Evolutionary conservation across 2,113 vertebrate genomes (phyloP), one percentile per base, ranked within the genome.

Genomic region (Indicator indicator): DNA sequence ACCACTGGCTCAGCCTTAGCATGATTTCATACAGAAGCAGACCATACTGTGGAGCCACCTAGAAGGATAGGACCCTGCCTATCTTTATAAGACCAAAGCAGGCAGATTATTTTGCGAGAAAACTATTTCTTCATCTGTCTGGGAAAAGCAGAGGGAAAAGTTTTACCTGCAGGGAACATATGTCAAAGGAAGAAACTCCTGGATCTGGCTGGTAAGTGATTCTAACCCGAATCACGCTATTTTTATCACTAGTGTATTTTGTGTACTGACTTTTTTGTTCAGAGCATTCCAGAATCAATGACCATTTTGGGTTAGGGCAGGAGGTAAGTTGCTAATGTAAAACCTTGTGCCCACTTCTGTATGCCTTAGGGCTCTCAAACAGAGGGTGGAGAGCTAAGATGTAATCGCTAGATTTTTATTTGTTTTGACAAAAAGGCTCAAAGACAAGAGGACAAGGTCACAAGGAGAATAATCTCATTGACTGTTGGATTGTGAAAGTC

Each of bases 21-120:
- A 58, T 86, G 91, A 94, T 88, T 94, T 91, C 91, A 88, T 70
- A 69, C 12, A 4, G 94, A 93, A 95, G 50, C 88, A 94, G 88
- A 91, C 58, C 85, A 86, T 86, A 91, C 69, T 83, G 75, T 30
- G 26, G 44, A 93, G 72, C 33, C 73, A 94, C 42, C 54, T 60
- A 86, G 73, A 84, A 93, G 18, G 44, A 83, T 7, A 91, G 85
- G 50, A 91, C 18, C 62, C 58, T 94, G 40, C 79, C 69, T 95
- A 65, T 33, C 16, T 40, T 72, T 67, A 3, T 18, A 65, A 93
- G 18, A 90, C 33, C 58, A 88, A 89, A 86, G 33, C 62, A 78
- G 64, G n/a, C 23, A 86, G 42, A 77, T 64, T 48, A 17, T 30
- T 77, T 56, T 87, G 52, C 78, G 74, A 33, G 33, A 86, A 48